Conservation (phyloP, 2,888 invertebrate species). For the Balanococcus diminutus region DNA sequence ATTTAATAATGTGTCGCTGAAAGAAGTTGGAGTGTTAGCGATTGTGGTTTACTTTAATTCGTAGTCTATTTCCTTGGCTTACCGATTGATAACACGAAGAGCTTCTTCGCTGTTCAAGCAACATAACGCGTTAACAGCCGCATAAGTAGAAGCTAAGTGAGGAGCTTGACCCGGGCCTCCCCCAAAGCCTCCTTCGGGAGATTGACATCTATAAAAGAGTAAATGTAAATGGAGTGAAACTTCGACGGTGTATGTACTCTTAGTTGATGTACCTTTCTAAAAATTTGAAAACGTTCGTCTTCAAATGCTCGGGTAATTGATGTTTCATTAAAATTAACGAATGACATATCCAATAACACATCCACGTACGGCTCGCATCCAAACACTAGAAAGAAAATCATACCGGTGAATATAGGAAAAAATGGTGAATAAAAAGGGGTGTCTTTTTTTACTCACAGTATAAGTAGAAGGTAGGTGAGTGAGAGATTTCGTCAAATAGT, state of each 20-base stretch:
- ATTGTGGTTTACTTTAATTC: neutral
- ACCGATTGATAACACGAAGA: conserved; percentile 84
- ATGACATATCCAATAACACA: conserved; percentile 96
- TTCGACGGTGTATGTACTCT: neutral
- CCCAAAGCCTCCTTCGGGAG: conserved; percentile 83
- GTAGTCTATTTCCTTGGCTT: neutral
- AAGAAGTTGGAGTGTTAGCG: conserved; percentile 57
- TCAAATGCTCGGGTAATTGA: conserved; percentile 66
- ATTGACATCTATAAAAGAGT: conserved; percentile 69
- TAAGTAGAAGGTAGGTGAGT: conserved; percentile 12
- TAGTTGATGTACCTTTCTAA: conserved; percentile 64
- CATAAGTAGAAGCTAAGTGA: conserved; percentile 97
- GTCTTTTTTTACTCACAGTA: conserved; percentile 4
- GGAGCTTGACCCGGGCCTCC: conserved; percentile 93
- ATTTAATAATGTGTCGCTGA: conserved; percentile 70
- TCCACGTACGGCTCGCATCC: conserved; percentile 95
- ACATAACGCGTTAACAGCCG: conserved; percentile 90
- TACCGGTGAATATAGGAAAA: neutral
- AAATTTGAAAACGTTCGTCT: conserved; percentile 67
- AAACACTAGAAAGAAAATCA: conserved; percentile 67
- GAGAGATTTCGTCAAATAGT: conserved; percentile 36
- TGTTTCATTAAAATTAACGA: conserved; percentile 79
- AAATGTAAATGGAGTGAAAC: neutral
- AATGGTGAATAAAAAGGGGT: neutral
- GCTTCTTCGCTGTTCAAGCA: conserved; percentile 85